Conservation (phyloP, 2,888 invertebrate species). For the Nemapogon koenigi region DNA sequence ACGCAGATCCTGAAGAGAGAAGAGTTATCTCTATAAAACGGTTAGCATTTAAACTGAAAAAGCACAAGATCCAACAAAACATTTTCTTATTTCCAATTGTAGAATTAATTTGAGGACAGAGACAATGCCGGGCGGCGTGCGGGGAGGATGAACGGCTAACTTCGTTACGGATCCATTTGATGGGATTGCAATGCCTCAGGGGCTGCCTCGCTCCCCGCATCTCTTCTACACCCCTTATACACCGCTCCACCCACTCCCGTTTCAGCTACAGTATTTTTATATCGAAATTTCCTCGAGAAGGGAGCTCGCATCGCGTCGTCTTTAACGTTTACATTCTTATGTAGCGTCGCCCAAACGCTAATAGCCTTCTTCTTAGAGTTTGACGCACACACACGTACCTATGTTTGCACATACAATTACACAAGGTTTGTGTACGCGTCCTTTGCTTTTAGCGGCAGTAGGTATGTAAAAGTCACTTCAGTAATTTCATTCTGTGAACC, state of each 20-base stretch:
- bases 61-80: constrained; percentile 62
- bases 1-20: not conserved
- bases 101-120: constrained; percentile 67
- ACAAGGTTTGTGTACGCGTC: constrained; percentile 21
- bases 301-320: constrained; percentile 52
- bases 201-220: constrained; percentile 21
- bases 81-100: constrained; percentile 67
- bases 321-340: constrained; percentile 66
- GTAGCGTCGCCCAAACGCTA: constrained; percentile 61
- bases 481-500: constrained; percentile 44
- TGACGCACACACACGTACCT: constrained; percentile 18
- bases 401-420: constrained; percentile 19
- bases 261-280: constrained; percentile 58
- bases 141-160: constrained; percentile 70
- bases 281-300: constrained; percentile 61
- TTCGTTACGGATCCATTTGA: constrained; percentile 82
- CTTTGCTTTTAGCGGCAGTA: constrained; percentile 45
- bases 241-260: constrained; percentile 27
- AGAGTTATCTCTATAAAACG: constrained; percentile 7
- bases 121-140: constrained; percentile 63
- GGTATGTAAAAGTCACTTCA: constrained; percentile 33
- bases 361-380: constrained; percentile 48
- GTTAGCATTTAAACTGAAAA: constrained; percentile 58
- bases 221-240: constrained; percentile 17
- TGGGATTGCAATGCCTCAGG: constrained; percentile 72